A percentile compares a stretch with the other conserved stretches of the same genome.
phyloP scores from a whole-genome alignment of 2,888 invertebrate species.

The Bembecia ichneumoniformis region DNA sequence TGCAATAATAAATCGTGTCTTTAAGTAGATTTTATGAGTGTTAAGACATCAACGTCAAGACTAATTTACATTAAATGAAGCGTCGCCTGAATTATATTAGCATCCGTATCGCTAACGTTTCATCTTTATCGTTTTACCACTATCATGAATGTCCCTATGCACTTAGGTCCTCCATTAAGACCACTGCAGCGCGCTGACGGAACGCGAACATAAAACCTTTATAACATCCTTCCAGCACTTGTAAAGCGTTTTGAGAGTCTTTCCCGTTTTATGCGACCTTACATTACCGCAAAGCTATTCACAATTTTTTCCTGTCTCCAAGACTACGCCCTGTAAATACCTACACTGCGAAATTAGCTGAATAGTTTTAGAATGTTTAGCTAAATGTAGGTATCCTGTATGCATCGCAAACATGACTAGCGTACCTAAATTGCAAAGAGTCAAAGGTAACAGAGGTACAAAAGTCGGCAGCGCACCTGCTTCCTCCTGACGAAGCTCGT shows the following conservation, averaged over 20 bases:
- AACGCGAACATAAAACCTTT: conserved; percentile 70
- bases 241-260: conserved; percentile 66
- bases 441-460: no score
- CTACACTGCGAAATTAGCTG: conserved; percentile 5
- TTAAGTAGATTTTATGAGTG: not conserved
- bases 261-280: conserved; percentile 56
- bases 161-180: conserved; percentile 70
- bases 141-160: conserved; percentile 67
- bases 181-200: conserved; percentile 64
- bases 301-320: conserved; percentile 2
- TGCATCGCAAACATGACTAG: no score
- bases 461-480: no score
- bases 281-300: conserved; percentile 46
- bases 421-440: no score
- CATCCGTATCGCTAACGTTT: conserved; percentile 29
- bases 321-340: not conserved
- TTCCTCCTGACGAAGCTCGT: no score
- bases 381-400: no score
- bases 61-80: conserved; percentile 30
- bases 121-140: conserved; percentile 28
- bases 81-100: conserved; percentile 26
- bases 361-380: no score
- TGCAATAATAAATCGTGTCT: no score
- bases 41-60: not conserved
- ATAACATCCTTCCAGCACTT: conserved; percentile 71